Conservation (phyloP, 2,797 vertebrate species). For the Rhinichthys osculus region DNA sequence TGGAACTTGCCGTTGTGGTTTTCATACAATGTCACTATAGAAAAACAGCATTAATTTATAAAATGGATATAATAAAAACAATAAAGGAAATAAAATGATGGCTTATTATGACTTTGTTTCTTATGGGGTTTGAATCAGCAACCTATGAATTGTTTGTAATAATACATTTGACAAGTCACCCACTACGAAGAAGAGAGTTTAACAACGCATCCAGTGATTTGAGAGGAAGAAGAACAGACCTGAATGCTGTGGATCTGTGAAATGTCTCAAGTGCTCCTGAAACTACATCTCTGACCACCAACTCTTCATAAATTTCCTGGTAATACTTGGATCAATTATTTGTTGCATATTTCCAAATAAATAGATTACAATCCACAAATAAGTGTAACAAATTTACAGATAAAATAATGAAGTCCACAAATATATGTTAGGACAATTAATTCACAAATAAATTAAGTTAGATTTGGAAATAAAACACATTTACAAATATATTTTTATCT, state of each 20-base stretch:
- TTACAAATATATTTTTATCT: no score
- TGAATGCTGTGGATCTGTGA: slow-evolving; percentile 1
- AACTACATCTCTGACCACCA: not conserved
- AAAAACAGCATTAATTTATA: not conserved
- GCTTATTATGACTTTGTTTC: not conserved
- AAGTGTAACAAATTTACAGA: not conserved
- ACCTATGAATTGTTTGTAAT: not conserved
- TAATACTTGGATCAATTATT: no score
- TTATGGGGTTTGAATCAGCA: not conserved
- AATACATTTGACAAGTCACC: not conserved
- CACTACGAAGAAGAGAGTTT: not conserved
- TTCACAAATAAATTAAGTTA: no score
- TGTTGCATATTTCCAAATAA: not conserved
- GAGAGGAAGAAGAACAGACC: not conserved
- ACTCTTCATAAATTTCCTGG: not conserved
- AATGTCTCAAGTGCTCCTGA: slow-evolving; percentile 25
- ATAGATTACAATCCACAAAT: not conserved
- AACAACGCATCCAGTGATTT: not conserved
- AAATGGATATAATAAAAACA: not conserved
- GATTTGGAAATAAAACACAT: no score
- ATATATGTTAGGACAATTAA: not conserved
- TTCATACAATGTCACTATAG: not conserved
- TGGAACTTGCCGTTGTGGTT: not conserved
- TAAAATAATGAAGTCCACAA: not conserved
- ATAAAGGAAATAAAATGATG: not conserved